A percentile compares a stretch with the other conserved stretches of the same genome.
These are phyloP conservation scores for Pyrgus malvae DNA, from an alignment of 2,888 invertebrate species.

Conservation along the genomic window DNA sequence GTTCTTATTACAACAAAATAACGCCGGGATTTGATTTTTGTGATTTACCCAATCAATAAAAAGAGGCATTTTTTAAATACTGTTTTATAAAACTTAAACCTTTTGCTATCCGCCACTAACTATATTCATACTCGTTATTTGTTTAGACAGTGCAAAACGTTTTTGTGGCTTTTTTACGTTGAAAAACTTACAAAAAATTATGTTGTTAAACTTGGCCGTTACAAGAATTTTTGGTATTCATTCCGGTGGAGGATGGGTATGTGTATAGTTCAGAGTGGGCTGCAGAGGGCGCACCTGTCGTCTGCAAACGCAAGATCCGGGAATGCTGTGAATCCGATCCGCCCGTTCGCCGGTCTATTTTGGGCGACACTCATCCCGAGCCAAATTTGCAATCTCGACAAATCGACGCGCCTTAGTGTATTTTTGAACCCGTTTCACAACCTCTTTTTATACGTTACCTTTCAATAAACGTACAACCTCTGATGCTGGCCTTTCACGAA, in stretches of 20 bases:
- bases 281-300: slow-evolving; percentile 45
- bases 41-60: no score
- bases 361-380: slow-evolving; percentile 66
- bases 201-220: not conserved
- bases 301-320: slow-evolving; percentile 53
- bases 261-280: slow-evolving; percentile 22
- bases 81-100: no score
- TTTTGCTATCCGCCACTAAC: no score
- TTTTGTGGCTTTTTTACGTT: no score
- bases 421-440: slow-evolving; percentile 78
- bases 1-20: no score
- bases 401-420: slow-evolving; percentile 72
- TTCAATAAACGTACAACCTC: slow-evolving; percentile 27
- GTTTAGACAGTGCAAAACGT: no score
- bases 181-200: no score
- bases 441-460: slow-evolving; percentile 48
- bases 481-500: slow-evolving; percentile 29
- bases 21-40: no score
- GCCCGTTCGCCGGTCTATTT: slow-evolving; percentile 66
- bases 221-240: slow-evolving; percentile 13
- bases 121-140: no score
- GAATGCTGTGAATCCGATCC: slow-evolving; percentile 78
- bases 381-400: slow-evolving; percentile 80
- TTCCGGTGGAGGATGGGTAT: slow-evolving; percentile 23
- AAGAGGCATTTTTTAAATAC: no score